Percentiles rank a stretch among this genome's conserved stretches.
These are phyloP conservation scores for Balaeniceps rex DNA, from an alignment of 2,113 vertebrate genomes.

Conservation along the genomic window DNA sequence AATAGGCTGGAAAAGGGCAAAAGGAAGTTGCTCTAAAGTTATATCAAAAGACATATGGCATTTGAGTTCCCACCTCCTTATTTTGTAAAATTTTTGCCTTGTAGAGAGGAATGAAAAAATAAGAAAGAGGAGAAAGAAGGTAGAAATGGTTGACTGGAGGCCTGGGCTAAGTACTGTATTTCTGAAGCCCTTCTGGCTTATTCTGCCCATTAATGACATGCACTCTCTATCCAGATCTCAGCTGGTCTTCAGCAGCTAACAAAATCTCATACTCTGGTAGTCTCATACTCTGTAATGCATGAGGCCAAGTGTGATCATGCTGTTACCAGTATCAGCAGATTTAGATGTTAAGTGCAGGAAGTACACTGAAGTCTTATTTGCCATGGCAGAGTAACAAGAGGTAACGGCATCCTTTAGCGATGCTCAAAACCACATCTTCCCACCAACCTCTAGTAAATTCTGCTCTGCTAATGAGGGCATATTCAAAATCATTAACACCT, in stretches of 20 bases:
- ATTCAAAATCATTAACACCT: neutral
- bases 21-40: neutral
- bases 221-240: neutral
- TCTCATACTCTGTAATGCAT: neutral
- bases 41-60: neutral
- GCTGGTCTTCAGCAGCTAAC: neutral
- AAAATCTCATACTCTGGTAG: neutral
- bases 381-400: neutral
- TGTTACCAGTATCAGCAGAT: neutral
- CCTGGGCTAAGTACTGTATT: neutral
- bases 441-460: neutral
- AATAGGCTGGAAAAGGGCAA: neutral
- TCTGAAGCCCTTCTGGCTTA: neutral
- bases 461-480: neutral
- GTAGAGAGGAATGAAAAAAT: neutral
- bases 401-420: neutral
- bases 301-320: neutral
- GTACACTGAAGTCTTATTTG: neutral
- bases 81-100: neutral
- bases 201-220: neutral
- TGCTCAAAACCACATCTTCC: neutral
- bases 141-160: neutral
- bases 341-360: neutral
- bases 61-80: neutral
- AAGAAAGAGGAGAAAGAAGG: neutral